phyloP scores from a whole-genome alignment of 37 sponge, comb jelly and placozoan genomes.

The Ianthella basta region DNA sequence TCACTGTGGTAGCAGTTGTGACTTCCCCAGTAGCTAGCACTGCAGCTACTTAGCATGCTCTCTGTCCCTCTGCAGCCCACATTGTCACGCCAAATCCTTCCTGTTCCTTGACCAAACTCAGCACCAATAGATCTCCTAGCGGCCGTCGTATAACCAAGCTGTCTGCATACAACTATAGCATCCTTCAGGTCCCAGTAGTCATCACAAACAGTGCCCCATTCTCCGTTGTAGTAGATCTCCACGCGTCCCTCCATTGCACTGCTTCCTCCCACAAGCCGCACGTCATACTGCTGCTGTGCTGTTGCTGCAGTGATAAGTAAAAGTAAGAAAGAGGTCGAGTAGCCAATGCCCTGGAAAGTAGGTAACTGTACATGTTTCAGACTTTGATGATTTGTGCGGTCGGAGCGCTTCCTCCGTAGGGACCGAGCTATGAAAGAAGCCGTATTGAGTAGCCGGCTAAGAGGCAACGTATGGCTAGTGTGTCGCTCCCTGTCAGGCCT shows the following conservation, averaged over 20 bases:
- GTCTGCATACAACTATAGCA: constrained; percentile 53
- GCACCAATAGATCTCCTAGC: constrained; percentile 6
- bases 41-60: constrained; percentile 23
- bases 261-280: not conserved
- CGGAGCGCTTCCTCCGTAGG: no score
- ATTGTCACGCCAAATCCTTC: constrained; percentile 52
- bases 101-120: constrained; percentile 29
- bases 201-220: constrained; percentile 72
- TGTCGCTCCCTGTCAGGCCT: no score
- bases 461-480: no score
- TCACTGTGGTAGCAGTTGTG: constrained; percentile 56
- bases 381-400: no score
- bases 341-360: no score
- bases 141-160: constrained; percentile 49
- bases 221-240: constrained; percentile 29
- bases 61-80: constrained; percentile 51
- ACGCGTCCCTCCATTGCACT: constrained; percentile 29
- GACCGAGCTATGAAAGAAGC: not conserved
- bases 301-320: no score
- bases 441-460: no score
- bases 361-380: no score
- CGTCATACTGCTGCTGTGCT: not conserved
- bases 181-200: constrained; percentile 32
- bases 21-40: constrained; percentile 3
- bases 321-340: no score